Percentiles rank a stretch among this genome's conserved stretches.
phyloP scores from a whole-genome alignment of 2,797 vertebrate genomes.

The Agapornis canus region DNA sequence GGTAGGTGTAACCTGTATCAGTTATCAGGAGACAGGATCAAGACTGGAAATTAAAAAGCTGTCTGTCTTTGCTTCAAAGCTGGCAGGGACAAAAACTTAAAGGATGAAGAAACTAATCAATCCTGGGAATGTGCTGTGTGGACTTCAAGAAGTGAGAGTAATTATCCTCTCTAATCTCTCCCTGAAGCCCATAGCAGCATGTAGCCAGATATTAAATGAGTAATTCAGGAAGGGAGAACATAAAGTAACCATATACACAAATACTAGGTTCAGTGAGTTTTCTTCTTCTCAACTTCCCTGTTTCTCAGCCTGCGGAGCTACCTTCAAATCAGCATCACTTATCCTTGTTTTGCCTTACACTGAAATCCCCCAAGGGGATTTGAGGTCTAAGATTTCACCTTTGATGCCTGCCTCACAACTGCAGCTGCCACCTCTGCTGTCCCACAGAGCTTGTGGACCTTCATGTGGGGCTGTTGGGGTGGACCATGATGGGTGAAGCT shows the following conservation, averaged over 20 bases:
- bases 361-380: not conserved
- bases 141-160: not conserved
- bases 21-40: not conserved
- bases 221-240: not conserved
- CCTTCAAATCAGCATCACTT: not conserved
- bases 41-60: not conserved
- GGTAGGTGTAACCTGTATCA: not conserved
- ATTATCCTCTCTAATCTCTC: not conserved
- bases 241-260: not conserved
- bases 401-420: not conserved
- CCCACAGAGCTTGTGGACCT: not conserved
- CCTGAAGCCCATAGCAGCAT: not conserved
- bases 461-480: not conserved
- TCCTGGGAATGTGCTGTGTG: not conserved
- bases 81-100: not conserved
- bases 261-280: not conserved
- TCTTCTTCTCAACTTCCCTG: not conserved
- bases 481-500: rapidly evolving
- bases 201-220: not conserved
- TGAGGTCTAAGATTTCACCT: not conserved
- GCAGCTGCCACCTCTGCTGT: not conserved
- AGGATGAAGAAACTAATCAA: not conserved
- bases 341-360: not conserved
- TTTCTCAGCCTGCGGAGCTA: not conserved
- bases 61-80: not conserved